Base-by-base conservation (phyloP, 2,888 invertebrate species). In the Disparrhopalites patrizii region DNA sequence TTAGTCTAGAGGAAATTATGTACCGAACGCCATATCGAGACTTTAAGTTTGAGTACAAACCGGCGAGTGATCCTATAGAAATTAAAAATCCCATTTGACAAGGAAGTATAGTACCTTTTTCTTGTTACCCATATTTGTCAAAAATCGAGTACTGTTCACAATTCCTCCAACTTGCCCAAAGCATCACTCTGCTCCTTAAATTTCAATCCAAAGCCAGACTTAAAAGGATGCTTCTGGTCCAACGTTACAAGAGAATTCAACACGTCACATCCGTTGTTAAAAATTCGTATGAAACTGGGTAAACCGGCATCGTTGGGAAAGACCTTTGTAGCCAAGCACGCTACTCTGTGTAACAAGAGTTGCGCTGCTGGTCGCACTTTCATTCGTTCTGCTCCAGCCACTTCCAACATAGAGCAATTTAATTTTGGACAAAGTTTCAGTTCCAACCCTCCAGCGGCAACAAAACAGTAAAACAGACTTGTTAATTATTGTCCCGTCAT, bases 201-300 rank as follows among this genome's bases (percentile, higher is more conserved):
- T 18, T 38, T 2, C 33, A 27, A n/a, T 15, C 67, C 62, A 40
- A 30, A 65, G 3, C 54, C 62, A 15, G 47, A 47, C 20, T 62
- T 62, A 0, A 62, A 18, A 18, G 33, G 20, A 20, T 64, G 54
- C 31, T 56, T 33, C 3, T n/a, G n/a, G 25, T 65, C 55, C n/a
- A 50, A 4, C 13, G 60, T 58, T n/a, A 61, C 18, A 10, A 57
- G 15, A 1, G 69, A 69, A 40, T 69, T 68, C 3, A 71, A 30
- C 10, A 66, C 52, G 43, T 71, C 68, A 51, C 69, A 69, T 1
- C 60, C 40, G 31, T 57, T 40, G 51, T 71, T 52, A 13, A 71
- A 23, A 20, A 52, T 36, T 60, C 64, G 27, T 28, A 71, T 58
- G 62, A 71, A 68, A 20, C 52, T 20, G 5, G 20, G 13, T 13